Percentiles rank a stretch among this genome's conserved stretches.
phyloP scores from a whole-genome alignment of 2,797 vertebrate species.

The Geotrypetes seraphini region DNA sequence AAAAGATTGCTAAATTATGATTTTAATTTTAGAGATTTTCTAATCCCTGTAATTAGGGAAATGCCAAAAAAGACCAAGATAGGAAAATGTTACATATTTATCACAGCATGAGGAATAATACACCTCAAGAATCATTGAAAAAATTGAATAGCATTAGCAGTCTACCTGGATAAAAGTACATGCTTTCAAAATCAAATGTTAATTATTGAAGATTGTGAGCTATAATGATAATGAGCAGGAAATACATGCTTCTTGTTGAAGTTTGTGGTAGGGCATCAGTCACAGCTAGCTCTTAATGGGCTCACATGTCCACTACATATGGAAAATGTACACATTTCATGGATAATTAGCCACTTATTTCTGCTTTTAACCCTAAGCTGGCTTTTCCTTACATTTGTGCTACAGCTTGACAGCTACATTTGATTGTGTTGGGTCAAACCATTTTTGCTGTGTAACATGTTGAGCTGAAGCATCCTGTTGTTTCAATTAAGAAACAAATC shows the following conservation, averaged over 20 bases:
- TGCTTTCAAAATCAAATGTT: too few species aligned
- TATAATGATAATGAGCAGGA: background rate
- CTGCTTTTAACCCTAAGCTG: constrained; percentile 10
- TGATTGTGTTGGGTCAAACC: constrained; percentile 6
- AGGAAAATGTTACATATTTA: too few species aligned
- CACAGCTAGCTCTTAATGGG: constrained; percentile 3
- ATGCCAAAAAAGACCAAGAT: too few species aligned
- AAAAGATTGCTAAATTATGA: too few species aligned
- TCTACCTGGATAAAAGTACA: too few species aligned
- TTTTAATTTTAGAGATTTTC: too few species aligned
- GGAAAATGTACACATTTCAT: constrained; percentile 11
- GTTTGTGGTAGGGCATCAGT: background rate
- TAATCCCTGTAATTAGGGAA: too few species aligned
- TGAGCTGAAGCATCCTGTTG: background rate
- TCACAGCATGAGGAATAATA: too few species aligned
- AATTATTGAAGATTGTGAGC: too few species aligned
- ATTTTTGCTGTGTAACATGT: background rate
- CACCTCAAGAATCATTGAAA: too few species aligned
- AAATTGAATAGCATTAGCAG: too few species aligned
- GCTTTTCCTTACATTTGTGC: constrained; percentile 10
- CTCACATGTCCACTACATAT: constrained; percentile 2
- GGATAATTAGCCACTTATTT: constrained; percentile 4
- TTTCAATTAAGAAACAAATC: constrained; percentile 4
- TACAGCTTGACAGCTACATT: background rate
- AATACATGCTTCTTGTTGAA: background rate